phyloP scores from a whole-genome alignment of 2,888 invertebrate genomes.

The Drepana falcataria region DNA sequence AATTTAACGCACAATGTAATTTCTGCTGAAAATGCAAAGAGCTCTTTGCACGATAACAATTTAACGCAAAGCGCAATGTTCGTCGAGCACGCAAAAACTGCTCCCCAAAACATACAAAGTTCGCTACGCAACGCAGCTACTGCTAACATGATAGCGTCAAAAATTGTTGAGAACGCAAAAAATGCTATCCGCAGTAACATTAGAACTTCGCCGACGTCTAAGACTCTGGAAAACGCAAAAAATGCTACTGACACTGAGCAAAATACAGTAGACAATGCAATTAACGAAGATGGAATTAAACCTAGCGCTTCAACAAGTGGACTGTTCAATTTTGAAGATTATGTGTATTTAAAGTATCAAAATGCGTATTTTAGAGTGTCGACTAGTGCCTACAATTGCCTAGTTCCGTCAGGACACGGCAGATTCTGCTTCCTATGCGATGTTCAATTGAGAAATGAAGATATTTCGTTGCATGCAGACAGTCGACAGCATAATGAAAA shows the following conservation, averaged over 20 bases:
- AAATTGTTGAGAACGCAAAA: no score
- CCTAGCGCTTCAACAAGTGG: no score
- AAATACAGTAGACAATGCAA: no score
- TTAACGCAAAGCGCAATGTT: background rate
- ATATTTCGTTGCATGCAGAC: background rate
- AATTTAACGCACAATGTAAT: background rate
- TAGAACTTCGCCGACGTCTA: no score
- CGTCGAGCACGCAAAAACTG: no score
- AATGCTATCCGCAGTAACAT: no score
- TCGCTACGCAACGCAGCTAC: no score
- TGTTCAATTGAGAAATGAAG: background rate
- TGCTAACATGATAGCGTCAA: no score
- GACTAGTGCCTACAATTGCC: background rate
- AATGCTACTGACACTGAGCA: no score
- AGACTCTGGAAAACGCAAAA: no score
- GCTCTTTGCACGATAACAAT: background rate
- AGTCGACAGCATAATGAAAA: constrained; percentile 2
- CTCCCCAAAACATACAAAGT: no score
- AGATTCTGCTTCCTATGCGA: background rate
- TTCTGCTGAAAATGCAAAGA: background rate
- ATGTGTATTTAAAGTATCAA: background rate
- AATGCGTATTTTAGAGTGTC: background rate
- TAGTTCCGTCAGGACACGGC: background rate
- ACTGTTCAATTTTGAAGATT: background rate
- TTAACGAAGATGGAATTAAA: no score